These are phyloP conservation scores for Ceramica pisi DNA, from an alignment of 2,888 invertebrate genomes.

Conservation along the genomic window DNA sequence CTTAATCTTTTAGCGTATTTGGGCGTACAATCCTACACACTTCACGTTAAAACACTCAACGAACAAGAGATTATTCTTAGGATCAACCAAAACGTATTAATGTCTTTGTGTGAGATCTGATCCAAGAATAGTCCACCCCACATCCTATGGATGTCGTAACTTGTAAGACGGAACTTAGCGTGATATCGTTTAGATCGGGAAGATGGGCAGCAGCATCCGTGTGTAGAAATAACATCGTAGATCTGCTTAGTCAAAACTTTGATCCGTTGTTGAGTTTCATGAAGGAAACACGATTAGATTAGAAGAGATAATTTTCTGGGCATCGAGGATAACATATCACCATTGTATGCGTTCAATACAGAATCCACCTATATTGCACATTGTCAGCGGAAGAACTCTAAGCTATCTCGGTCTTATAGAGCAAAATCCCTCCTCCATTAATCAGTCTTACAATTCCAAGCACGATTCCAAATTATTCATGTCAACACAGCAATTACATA, in stretches of 20 bases:
- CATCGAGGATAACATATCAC: neutral
- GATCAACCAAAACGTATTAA: slow-evolving; percentile 15
- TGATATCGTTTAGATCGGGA: slow-evolving; percentile 33
- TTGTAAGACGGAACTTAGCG: slow-evolving; percentile 32
- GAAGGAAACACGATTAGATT: neutral
- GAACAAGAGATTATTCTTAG: slow-evolving; percentile 8
- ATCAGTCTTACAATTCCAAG: neutral
- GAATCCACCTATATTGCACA: no score
- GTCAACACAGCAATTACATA: neutral
- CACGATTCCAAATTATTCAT: neutral
- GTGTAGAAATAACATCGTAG: slow-evolving; percentile 10
- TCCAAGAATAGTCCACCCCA: slow-evolving; percentile 52
- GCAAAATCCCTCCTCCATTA: neutral
- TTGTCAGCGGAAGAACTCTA: neutral
- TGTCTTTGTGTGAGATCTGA: slow-evolving; percentile 29
- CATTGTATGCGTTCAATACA: neutral
- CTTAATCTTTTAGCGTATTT: neutral
- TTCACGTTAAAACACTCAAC: slow-evolving; percentile 14
- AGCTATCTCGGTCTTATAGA: neutral
- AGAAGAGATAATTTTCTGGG: neutral
- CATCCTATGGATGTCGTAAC: slow-evolving; percentile 55
- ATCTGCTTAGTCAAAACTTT: slow-evolving; percentile 2
- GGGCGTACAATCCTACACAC: slow-evolving; percentile 6
- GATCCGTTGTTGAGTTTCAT: neutral
- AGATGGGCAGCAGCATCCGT: slow-evolving; percentile 37